A percentile compares a stretch with the other conserved stretches of the same genome.
Evolutionary conservation across 2,888 invertebrate genomes (phyloP).

Genomic region (Lochmaea crataegi): DNA sequence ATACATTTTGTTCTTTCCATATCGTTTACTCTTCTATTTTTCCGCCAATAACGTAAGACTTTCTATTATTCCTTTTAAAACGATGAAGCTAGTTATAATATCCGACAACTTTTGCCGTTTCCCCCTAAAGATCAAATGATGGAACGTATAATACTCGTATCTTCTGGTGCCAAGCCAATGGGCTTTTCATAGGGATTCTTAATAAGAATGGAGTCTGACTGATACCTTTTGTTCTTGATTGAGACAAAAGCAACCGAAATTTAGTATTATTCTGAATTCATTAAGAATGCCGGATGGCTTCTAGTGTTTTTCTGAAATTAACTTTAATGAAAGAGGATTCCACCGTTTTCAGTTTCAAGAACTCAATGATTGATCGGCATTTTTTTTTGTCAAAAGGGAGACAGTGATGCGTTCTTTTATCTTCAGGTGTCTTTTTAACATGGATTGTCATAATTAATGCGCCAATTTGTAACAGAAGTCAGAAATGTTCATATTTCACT

Average conservation of each 20-base stretch:
- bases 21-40: too few relatives aligned
- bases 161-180: background rate
- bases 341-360: background rate
- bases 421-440: too few relatives aligned
- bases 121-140: background rate
- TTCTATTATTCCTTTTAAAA: background rate
- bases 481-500: too few relatives aligned
- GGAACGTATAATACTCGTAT: background rate
- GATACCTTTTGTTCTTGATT: slow-evolving; percentile 32
- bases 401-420: too few relatives aligned
- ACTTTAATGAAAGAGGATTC: slow-evolving; percentile 1
- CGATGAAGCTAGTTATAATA: background rate
- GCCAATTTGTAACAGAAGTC: too few relatives aligned
- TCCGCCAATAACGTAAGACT: background rate
- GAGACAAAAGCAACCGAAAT: slow-evolving; percentile 30
- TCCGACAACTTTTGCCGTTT: background rate
- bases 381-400: too few relatives aligned
- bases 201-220: slow-evolving; percentile 14
- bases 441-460: too few relatives aligned
- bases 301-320: slow-evolving; percentile 8
- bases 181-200: background rate
- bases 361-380: too few relatives aligned
- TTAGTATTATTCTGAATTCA: slow-evolving; percentile 21
- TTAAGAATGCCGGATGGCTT: slow-evolving; percentile 15
- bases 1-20: too few relatives aligned